A percentile compares a stretch with the other conserved stretches of the same genome.
phyloP scores from a whole-genome alignment of 2,888 invertebrate species.

The Heliconius sara region DNA sequence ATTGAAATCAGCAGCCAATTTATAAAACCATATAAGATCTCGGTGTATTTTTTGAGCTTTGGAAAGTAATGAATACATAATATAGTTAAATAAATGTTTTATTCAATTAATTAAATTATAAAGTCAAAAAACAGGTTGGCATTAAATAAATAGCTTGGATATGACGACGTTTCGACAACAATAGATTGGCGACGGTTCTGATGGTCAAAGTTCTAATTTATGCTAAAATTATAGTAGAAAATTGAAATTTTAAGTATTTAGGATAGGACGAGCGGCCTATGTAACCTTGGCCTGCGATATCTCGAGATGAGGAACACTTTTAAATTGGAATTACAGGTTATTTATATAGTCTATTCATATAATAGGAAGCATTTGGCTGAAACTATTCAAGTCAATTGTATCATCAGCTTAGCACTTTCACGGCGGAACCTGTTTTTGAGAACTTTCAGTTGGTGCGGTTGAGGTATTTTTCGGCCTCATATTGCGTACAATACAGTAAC shows the following conservation, averaged over 20 bases:
- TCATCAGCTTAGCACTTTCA: neutral
- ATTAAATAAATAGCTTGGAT: neutral
- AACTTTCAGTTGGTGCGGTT: no score
- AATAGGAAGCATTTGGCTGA: constrained; percentile 30
- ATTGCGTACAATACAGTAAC: no score
- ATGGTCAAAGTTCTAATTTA: constrained; percentile 1
- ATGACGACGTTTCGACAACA: neutral
- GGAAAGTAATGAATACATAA: neutral
- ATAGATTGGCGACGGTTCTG: neutral
- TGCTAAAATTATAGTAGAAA: neutral
- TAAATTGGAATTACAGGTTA: constrained; percentile 45
- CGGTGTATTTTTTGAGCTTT: neutral
- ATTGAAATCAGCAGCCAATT: neutral
- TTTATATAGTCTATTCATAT: constrained; percentile 32
- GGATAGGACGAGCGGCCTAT: constrained; percentile 28
- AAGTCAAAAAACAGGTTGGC: neutral
- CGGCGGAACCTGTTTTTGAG: no score
- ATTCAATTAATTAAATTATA: neutral
- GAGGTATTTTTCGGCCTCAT: no score
- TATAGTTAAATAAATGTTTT: constrained; percentile 10
- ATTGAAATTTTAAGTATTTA: constrained; percentile 18
- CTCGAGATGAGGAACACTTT: constrained; percentile 4
- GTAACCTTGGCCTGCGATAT: neutral
- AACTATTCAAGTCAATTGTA: constrained; percentile 40
- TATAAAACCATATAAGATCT: neutral